phyloP scores from a whole-genome alignment of 2,888 invertebrate species.

The Disparrhopalites patrizii region DNA sequence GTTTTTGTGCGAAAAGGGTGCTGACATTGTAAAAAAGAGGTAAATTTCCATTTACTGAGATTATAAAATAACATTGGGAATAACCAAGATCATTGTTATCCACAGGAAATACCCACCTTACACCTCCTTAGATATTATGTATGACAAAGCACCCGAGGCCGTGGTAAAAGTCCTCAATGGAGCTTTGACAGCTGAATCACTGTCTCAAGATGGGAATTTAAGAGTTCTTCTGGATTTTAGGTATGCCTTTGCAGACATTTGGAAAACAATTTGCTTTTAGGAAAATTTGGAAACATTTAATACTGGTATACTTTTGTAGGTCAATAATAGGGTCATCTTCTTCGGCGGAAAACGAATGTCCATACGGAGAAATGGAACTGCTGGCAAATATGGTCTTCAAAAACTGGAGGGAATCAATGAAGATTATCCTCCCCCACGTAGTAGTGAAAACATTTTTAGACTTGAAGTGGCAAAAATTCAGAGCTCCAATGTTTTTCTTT shows the following conservation, averaged over 20 bases:
- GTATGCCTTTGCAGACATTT: neutral
- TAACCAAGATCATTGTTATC: too few relatives aligned
- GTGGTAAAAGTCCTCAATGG: neutral
- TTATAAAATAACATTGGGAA: neutral
- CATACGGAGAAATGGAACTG: neutral
- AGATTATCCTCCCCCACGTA: neutral
- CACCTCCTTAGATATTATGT: neutral
- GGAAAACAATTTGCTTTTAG: too few relatives aligned
- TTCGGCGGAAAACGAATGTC: neutral
- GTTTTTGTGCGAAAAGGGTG: neutral
- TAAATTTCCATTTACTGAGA: neutral
- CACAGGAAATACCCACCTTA: too few relatives aligned
- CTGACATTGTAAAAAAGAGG: too few relatives aligned
- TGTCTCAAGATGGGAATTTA: neutral
- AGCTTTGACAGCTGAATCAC: neutral
- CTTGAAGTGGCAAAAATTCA: slow-evolving; percentile 5
- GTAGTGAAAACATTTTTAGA: slow-evolving; percentile 4
- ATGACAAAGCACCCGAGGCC: neutral
- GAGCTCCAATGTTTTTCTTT: neutral
- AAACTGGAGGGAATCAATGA: neutral
- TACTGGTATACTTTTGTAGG: neutral
- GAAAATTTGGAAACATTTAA: too few relatives aligned
- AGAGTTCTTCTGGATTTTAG: neutral
- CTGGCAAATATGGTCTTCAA: slow-evolving; percentile 1
- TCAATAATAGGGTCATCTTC: neutral